Conservation (phyloP, 2,113 vertebrate species). For the Alaudala cheleensis region DNA sequence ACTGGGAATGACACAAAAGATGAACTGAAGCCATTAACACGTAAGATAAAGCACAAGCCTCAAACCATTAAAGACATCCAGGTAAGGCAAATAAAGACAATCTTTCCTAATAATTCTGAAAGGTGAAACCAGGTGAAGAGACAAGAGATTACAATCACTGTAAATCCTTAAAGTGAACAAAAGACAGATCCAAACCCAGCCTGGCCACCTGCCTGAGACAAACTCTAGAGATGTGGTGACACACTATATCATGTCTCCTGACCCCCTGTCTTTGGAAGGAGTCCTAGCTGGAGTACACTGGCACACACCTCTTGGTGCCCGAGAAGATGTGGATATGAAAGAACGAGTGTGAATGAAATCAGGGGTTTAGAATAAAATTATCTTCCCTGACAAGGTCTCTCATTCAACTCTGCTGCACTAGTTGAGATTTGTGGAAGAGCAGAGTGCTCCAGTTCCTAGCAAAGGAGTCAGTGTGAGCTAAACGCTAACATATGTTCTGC, state of each 20-base stretch:
- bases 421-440: neutral
- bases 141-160: neutral
- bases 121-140: neutral
- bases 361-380: neutral
- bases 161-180: neutral
- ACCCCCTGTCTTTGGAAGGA: neutral
- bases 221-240: neutral
- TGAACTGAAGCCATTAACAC: neutral
- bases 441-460: neutral
- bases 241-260: neutral
- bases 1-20: neutral
- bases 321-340: neutral
- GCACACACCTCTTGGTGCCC: neutral
- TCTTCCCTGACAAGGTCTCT: neutral
- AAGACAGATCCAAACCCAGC: neutral
- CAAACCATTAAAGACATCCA: neutral
- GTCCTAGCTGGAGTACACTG: neutral
- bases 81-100: neutral
- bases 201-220: neutral
- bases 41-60: constrained; percentile 1
- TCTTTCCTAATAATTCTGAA: neutral
- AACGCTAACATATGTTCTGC: neutral
- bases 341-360: neutral
- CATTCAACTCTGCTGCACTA: neutral
- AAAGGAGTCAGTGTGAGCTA: neutral